Evolutionary conservation across 2,113 vertebrate genomes (phyloP), one percentile per base, ranked within the genome.

Genomic region (western clawed frog (Xenopus tropicalis)): DNA sequence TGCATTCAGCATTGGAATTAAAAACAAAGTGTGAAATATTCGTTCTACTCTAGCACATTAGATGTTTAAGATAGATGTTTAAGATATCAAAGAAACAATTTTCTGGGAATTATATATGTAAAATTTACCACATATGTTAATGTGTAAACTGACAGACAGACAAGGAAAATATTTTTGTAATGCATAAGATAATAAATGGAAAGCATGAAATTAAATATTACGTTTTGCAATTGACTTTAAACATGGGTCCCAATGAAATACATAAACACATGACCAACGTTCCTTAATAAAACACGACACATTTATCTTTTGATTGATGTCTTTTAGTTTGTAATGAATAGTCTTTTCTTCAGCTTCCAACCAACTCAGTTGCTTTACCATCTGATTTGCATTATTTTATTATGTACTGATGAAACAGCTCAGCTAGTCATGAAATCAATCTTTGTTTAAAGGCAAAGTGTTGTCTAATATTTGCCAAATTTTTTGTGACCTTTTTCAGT

Each of bases 371-470:
- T 74, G 72, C 65, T 59, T 68, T 14, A 20, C 72, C 58, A 75
- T 25, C 65, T 61, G 57, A 75, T 75, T 62, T 75, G 65, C 66
- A 75, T 61, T 67, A 74, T 56, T 61, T 74, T 68, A 74, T 74
- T 69, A 69, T 65, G 51, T 62, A 44, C 72, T 68, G 56, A 62
- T 75, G 72, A 75, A 75, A 69, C 65, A 75, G 69, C 68, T 75
- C 65, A 75, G 52, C 65, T 69, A 42, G 44, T 44, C 46, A 46
- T 37, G 44, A 56, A 74, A 74, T 74, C 57, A 68, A 75, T 75
- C 68, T 65, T 74, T 68, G 65, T 69, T 74, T 74, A 75, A 62
- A 75, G 61, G 69, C 61, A 75, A 75, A 69, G 68, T 68, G 72
- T 75, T 21, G 56, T 42, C 43, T 69, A 62, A 68, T 51, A 74